Evolutionary conservation across 2,113 vertebrate genomes (phyloP), one percentile per base, ranked within the genome.

Genomic region (Corythornis vintsioides): DNA sequence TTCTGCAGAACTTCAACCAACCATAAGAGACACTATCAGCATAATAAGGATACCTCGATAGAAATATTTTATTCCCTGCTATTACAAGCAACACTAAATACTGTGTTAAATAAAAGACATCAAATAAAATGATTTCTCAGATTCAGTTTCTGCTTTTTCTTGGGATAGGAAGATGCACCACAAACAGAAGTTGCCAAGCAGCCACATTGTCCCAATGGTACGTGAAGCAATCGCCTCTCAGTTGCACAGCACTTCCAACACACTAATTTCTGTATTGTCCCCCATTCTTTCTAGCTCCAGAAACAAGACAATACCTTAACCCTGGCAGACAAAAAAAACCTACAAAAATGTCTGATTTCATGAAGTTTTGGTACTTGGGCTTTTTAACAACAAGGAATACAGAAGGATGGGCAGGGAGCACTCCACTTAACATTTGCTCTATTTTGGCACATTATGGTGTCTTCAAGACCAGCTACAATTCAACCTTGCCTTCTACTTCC

Each of bases 31-130:
- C 14, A 4, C 12, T 42, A 29, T 24, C 35, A 63, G 16, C 12
- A n/a, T 8, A 48, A 15, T 10, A 79, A 70, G 28, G 40, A 65
- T 3, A 45, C 0, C 10, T 50, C 42, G 13, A 6, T 0, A 55
- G 40, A 83, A 86, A 61, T 65, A 73, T n/a, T 74, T 77, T 42
- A 66, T 63, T 76, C 26, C 24, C 18, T 70, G 20, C 10, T 50
- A 11, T 38, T 52, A 72, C 10, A 67, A 71, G 38, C 3, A 67
- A 38, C 9, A 11, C 10, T 55, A 63, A 61, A 10, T 6, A 16
- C 25, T 26, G 31, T 38, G 52, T 60, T 33, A 83, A 63, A 31
- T 22, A 4, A 53, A 93, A 83, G 24, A 24, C 20, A 47, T 29
- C 2, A 65, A 71, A 31, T 2, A 78, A 74, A 83, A 50, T 10